Conservation (phyloP, 2,113 vertebrate species). For the Pedetes capensis region DNA sequence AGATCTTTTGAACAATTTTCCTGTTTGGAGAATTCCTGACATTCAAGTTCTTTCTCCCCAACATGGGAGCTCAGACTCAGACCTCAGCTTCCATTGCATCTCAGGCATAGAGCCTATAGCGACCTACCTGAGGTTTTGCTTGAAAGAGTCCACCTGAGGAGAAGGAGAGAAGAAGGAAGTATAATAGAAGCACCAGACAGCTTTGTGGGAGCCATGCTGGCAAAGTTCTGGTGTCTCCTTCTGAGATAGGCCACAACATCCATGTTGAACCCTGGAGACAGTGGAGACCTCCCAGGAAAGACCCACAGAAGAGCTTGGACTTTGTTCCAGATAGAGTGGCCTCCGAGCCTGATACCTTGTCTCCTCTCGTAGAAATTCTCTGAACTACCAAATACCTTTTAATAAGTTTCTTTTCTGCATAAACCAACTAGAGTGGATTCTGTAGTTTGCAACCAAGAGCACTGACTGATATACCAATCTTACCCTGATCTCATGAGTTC, state of each 20-base stretch:
- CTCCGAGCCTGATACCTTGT: background rate
- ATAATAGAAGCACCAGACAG: background rate
- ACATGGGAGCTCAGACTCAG: background rate
- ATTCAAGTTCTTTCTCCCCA: background rate
- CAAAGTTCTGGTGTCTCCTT: background rate
- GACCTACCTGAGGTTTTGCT: background rate
- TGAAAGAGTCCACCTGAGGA: background rate
- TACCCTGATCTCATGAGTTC: too few relatives aligned
- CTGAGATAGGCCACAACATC: accelerated
- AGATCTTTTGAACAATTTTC: background rate
- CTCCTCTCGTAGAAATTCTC: background rate
- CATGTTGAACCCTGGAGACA: background rate
- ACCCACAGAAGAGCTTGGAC: background rate
- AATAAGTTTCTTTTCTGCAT: background rate
- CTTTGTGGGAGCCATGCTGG: background rate
- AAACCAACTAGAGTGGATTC: background rate
- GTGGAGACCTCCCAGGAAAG: background rate
- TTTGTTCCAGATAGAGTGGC: too few relatives aligned
- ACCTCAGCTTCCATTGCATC: background rate
- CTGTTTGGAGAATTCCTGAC: background rate
- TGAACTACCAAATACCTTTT: background rate
- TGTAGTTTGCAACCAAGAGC: background rate
- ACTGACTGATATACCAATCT: background rate
- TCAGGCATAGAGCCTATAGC: background rate
- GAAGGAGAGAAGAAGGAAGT: background rate